Percentiles rank a stretch among this genome's conserved stretches.
Conservation (phyloP, 2,797 vertebrate species). For the Eidolon dupreanum region DNA sequence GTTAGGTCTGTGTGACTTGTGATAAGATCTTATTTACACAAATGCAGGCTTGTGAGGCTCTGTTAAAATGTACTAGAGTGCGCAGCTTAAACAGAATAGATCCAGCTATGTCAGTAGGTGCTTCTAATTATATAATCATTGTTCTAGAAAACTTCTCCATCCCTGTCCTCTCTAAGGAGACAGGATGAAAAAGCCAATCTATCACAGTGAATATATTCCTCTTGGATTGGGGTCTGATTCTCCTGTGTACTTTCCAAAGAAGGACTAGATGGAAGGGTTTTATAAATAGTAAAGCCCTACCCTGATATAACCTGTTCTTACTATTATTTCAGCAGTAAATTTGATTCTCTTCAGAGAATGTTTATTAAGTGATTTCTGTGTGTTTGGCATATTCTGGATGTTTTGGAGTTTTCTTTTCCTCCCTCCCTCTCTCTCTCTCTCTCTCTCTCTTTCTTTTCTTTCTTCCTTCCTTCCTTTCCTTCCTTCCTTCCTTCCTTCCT, state of each 20-base stretch:
- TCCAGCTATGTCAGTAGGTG: not conserved
- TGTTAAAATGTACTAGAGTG: not conserved
- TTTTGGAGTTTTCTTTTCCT: not conserved
- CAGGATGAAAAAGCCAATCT: not conserved
- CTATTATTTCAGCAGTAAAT: not conserved
- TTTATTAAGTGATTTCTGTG: not conserved
- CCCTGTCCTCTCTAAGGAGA: not conserved
- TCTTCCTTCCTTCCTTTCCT: no score
- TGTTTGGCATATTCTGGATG: not conserved
- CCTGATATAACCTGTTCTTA: not conserved
- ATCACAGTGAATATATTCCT: not conserved
- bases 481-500: no score
- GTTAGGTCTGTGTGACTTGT: not conserved
- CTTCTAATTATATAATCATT: conserved; percentile 1
- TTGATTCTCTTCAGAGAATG: not conserved
- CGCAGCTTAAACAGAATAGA: conserved; percentile 34
- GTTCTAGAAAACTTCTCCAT: conserved; percentile 6
- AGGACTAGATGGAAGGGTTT: not conserved
- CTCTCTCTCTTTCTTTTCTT: no score
- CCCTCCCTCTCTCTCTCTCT: no score
- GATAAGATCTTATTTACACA: conserved; percentile 39
- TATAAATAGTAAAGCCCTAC: not conserved
- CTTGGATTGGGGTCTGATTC: not conserved
- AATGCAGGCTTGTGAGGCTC: not conserved
- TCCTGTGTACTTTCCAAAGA: not conserved